Evolutionary conservation across 2,797 vertebrate species (phyloP), one percentile per base, ranked within the genome.

Genomic region (Cichlasoma orientale): DNA sequence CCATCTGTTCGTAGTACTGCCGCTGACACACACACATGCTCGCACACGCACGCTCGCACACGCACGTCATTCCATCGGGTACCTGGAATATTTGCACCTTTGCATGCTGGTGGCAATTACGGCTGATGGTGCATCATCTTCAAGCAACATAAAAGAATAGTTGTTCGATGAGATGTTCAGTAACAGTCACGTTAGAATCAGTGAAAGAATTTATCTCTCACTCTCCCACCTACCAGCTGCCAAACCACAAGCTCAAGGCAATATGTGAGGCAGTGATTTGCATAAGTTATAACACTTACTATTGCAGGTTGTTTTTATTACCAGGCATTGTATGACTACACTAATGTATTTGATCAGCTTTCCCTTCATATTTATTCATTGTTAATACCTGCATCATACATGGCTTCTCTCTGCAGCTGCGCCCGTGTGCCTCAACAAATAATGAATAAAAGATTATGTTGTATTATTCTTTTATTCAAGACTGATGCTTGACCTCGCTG

Each of bases 181-280:
- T 80, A 81, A 83, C 86, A 82, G 33, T 86, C 72, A 44, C 80
- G 63, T 77, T 84, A 80, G 80, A 86, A 89, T 79, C 66, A 77
- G 82, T 82, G 82, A 83, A 90, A 93, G 82, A 77, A 91, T 79
- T 63, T 54, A 77, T 89, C 61, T 89, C 70, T 74, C 85, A 70
- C 73, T 86, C 83, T 89, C 86, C 90, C 86, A 88, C 85, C 53
- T 63, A 79, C 78, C 86, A 90, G 90, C 84, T 92, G 88, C 89
- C 84, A 72, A 71, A 76, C 73, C 58, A 73, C 41, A 79, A 74
- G 84, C 68, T 78, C 74, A 25, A 25, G 47, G 31, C 47, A 54
- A 7, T 23, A 38, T 77, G 41, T 68, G 29, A 74, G 16, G 80
- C 70, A 76, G 53, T 68, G 21, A 56, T 80, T 80, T 77, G 52